A percentile compares a stretch with the other conserved stretches of the same genome.
Evolutionary conservation across 2,113 vertebrate genomes (phyloP).

Genomic region (Prietella phreatophila): DNA sequence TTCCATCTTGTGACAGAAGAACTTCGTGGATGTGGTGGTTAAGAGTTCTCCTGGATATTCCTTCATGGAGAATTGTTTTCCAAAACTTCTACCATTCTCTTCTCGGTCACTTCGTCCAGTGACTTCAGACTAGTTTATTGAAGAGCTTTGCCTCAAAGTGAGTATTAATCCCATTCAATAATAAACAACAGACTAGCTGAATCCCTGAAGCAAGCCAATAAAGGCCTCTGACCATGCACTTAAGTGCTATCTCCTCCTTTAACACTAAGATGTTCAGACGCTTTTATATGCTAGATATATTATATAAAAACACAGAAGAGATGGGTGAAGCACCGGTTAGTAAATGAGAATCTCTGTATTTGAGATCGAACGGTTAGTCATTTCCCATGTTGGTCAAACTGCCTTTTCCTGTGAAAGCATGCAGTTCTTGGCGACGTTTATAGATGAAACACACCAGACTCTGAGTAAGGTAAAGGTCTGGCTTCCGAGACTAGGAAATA

Average conservation of each 20-base stretch:
- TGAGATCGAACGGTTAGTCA: slow-evolving; percentile 5
- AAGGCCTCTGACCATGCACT: slow-evolving; percentile 4
- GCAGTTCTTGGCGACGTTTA: slow-evolving; percentile 15
- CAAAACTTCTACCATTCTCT: neutral
- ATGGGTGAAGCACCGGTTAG: too few species aligned
- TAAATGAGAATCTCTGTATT: slow-evolving; percentile 2
- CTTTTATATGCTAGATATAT: neutral
- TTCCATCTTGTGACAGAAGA: neutral
- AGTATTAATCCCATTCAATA: neutral
- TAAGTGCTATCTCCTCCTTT: slow-evolving; percentile 31
- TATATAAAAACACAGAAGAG: too few species aligned
- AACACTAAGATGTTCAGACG: slow-evolving; percentile 51
- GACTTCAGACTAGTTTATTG: neutral
- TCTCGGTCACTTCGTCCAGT: neutral
- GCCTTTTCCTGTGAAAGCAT: slow-evolving; percentile 9
- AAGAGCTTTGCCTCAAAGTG: neutral
- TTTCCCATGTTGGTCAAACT: slow-evolving; percentile 19
- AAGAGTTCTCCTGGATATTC: neutral
- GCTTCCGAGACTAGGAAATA: slow-evolving; percentile 8
- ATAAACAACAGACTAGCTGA: slow-evolving; percentile 20
- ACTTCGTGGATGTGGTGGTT: neutral
- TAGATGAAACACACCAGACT: slow-evolving; percentile 25
- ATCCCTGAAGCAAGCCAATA: slow-evolving; percentile 6
- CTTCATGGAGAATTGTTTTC: neutral
- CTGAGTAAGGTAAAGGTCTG: neutral